Conservation (phyloP, 2,888 invertebrate genomes). For the Parelbella ahira region DNA sequence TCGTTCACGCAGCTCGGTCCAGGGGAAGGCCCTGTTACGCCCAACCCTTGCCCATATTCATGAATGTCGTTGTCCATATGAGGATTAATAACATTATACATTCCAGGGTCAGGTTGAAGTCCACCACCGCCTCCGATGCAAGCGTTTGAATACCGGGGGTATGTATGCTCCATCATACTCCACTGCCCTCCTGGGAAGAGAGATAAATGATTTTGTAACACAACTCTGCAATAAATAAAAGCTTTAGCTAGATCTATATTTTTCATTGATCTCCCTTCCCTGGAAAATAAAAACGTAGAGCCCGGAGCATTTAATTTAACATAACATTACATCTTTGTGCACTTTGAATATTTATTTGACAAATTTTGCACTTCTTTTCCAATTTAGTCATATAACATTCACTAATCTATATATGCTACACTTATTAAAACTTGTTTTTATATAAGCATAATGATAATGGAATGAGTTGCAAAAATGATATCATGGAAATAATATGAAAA, state of each 20-base stretch:
- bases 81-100: conserved; percentile 76
- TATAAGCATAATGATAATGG: conserved; percentile 17
- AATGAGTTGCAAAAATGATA: conserved; percentile 7
- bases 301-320: conserved; percentile 26
- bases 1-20: conserved; percentile 60
- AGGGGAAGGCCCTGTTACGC: conserved; percentile 62
- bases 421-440: conserved; percentile 3
- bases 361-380: too few species aligned
- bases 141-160: conserved; percentile 86
- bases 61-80: conserved; percentile 54
- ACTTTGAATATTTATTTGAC: conserved; percentile 4
- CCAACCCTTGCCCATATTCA: conserved; percentile 60
- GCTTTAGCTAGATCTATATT: conserved; percentile 34
- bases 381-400: neutral
- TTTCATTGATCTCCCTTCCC: conserved; percentile 79
- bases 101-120: conserved; percentile 78
- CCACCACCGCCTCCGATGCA: conserved; percentile 79
- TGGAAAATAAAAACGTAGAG: conserved; percentile 53
- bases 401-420: neutral
- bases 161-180: conserved; percentile 91
- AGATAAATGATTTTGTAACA: conserved; percentile 76
- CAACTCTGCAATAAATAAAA: conserved; percentile 41
- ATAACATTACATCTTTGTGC: conserved; percentile 5
- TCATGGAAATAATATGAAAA: conserved; percentile 1
- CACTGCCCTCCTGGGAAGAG: conserved; percentile 90